Evolutionary conservation across 1,140 invertebrate species (phyloP).

Genomic region (Dufourea novaeangliae): DNA sequence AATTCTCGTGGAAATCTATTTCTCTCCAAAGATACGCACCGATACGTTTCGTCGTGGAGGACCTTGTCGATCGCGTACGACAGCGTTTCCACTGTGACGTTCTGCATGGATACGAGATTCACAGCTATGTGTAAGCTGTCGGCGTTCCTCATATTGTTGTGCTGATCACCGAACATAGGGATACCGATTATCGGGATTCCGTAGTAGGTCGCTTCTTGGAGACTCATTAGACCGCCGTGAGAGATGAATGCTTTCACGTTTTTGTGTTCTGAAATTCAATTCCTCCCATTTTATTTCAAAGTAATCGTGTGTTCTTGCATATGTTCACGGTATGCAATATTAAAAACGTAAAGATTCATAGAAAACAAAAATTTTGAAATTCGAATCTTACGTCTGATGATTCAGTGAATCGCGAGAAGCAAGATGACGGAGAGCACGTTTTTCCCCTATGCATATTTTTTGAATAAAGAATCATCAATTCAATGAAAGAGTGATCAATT

Average conservation of each 20-base stretch:
- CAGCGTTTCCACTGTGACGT: conserved; percentile 71
- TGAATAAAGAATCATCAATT: no score
- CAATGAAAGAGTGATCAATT: no score
- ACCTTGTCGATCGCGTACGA: conserved; percentile 66
- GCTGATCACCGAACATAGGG: conserved; percentile 81
- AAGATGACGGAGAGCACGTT: no score
- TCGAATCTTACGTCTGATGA: no score
- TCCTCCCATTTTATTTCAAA: no score
- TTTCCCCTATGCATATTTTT: no score
- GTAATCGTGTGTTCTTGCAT: no score
- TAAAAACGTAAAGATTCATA: no score
- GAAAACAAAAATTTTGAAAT: no score
- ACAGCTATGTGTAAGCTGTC: conserved; percentile 56
- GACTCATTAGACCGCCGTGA: conserved; percentile 81
- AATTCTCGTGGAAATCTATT: no score
- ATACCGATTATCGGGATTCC: conserved; percentile 80
- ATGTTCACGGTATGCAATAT: no score
- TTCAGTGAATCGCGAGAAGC: no score
- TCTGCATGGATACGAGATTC: conserved; percentile 27
- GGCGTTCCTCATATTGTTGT: conserved; percentile 70
- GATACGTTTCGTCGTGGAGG: conserved; percentile 71
- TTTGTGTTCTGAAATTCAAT: conserved; percentile 71
- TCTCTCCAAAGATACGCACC: conserved; percentile 53
- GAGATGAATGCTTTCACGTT: conserved; percentile 80
- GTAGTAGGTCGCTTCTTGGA: conserved; percentile 77